Conservation (phyloP, 2,888 invertebrate species). For the Andrena hattorfiana region DNA sequence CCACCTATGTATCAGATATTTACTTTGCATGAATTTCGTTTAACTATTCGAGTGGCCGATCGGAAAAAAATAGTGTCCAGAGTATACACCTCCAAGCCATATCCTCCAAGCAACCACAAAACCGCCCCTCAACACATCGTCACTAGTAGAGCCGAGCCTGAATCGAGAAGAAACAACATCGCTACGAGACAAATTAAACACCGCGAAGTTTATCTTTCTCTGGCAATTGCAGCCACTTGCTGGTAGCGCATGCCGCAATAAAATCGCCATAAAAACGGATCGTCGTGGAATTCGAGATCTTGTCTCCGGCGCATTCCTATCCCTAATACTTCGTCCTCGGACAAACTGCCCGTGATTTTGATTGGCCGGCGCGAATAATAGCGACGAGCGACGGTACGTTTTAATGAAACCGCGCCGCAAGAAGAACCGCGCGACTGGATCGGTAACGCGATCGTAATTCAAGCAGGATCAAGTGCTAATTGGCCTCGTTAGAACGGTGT, state of each 20-base stretch:
- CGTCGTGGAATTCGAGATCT: slow-evolving; percentile 44
- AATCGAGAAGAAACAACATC: slow-evolving; percentile 8
- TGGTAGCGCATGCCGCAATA: slow-evolving; percentile 38
- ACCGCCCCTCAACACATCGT: no score
- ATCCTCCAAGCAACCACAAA: no score
- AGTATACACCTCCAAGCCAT: no score
- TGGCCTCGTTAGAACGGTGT: slow-evolving; percentile 75
- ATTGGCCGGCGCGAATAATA: slow-evolving; percentile 37
- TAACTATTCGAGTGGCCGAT: no score
- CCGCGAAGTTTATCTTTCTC: slow-evolving; percentile 6
- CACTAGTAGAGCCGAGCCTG: not conserved
- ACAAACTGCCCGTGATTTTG: slow-evolving; percentile 44
- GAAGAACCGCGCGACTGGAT: slow-evolving; percentile 37
- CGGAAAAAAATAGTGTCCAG: no score
- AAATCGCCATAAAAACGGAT: slow-evolving; percentile 45
- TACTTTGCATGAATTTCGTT: no score
- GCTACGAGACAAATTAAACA: slow-evolving; percentile 21
- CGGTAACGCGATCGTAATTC: slow-evolving; percentile 77
- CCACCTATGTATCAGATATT: no score
- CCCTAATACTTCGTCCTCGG: slow-evolving; percentile 21
- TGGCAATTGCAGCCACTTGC: slow-evolving; percentile 20
- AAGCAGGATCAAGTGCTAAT: slow-evolving; percentile 80
- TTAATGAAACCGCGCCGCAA: slow-evolving; percentile 45
- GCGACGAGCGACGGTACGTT: slow-evolving; percentile 26
- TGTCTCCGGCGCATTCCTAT: slow-evolving; percentile 41